Percentiles rank a stretch among this genome's conserved stretches.
Conservation (phyloP, 2,113 vertebrate species). For the Rhea pennata region DNA sequence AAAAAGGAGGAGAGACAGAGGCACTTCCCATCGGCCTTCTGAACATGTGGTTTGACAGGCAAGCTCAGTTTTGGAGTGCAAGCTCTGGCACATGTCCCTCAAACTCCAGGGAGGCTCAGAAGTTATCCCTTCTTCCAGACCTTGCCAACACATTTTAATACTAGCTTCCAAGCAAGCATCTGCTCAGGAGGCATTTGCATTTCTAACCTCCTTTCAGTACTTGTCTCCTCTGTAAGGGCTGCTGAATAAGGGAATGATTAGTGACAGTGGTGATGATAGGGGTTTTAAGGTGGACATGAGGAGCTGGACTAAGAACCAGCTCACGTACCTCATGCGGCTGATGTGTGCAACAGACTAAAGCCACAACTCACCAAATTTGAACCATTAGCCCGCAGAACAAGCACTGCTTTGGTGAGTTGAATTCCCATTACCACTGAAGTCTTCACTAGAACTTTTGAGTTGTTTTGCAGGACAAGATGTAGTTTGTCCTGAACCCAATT, state of each 20-base stretch:
- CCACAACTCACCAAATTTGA: not conserved
- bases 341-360: not conserved
- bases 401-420: not conserved
- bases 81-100: not conserved
- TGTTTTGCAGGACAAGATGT: not conserved
- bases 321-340: rapidly evolving
- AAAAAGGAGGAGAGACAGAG: not conserved
- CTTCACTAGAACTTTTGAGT: not conserved
- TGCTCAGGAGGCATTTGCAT: not conserved
- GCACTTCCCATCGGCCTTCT: not conserved
- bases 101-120: rapidly evolving
- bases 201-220: not conserved
- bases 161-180: rapidly evolving
- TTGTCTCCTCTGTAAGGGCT: not conserved
- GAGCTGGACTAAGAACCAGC: not conserved
- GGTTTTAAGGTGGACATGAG: not conserved
- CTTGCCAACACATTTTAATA: no score
- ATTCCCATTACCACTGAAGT: not conserved
- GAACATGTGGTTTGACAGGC: not conserved
- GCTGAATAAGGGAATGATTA: rapidly evolving
- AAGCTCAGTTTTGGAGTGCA: not conserved
- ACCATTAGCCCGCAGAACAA: not conserved
- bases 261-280: rapidly evolving
- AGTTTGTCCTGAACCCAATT: not conserved
- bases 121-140: not conserved